phyloP scores from a whole-genome alignment of 2,888 invertebrate genomes.

The Priocnemis perturbator region DNA sequence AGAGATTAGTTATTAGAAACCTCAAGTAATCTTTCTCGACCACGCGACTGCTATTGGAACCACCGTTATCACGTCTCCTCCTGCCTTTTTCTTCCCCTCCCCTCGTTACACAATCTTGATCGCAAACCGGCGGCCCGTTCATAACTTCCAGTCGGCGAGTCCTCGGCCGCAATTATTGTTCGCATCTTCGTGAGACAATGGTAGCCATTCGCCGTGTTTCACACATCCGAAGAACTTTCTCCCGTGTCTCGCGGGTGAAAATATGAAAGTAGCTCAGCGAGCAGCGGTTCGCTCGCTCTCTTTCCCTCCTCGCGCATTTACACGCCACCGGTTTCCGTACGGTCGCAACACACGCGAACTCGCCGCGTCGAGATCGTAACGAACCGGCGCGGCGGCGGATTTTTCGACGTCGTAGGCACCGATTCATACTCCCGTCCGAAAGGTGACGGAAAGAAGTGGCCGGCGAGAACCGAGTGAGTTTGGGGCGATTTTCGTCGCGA shows the following conservation, averaged over 20 bases:
- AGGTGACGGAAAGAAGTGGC: background rate
- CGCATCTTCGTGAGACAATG: constrained; percentile 62
- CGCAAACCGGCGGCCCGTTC: background rate
- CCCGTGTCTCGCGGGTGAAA: constrained; percentile 71
- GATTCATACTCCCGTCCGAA: background rate
- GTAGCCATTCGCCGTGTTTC: constrained; percentile 64
- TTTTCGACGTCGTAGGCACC: too few relatives aligned
- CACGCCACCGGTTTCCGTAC: constrained; percentile 6
- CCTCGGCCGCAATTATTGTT: constrained; percentile 37
- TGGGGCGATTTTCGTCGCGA: constrained; percentile 14
- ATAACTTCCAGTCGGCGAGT: background rate
- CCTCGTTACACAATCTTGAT: constrained; percentile 34
- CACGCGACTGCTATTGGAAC: too few relatives aligned
- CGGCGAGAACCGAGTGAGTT: too few relatives aligned
- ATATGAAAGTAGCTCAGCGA: constrained; percentile 74
- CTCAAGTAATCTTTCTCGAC: too few relatives aligned
- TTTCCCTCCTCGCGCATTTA: constrained; percentile 18
- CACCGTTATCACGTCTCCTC: too few relatives aligned
- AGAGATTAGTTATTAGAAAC: too few relatives aligned
- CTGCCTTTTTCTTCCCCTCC: background rate
- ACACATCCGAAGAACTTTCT: constrained; percentile 72
- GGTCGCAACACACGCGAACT: background rate
- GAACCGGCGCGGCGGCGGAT: too few relatives aligned
- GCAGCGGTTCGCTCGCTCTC: constrained; percentile 60
- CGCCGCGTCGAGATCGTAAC: too few relatives aligned